phyloP scores from a whole-genome alignment of 2,888 invertebrate genomes.

The Phania funesta region DNA sequence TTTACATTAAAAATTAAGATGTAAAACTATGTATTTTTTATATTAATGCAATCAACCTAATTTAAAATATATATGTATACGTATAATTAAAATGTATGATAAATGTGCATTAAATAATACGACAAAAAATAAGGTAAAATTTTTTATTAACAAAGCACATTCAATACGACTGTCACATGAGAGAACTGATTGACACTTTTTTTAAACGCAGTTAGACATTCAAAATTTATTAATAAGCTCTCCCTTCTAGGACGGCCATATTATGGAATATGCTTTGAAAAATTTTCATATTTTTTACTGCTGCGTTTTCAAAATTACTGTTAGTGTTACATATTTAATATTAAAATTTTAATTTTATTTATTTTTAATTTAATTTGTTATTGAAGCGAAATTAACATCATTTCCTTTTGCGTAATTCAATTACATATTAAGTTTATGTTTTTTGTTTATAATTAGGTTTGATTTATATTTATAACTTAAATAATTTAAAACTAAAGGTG shows the following conservation, averaged over 20 bases:
- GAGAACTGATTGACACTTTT: no score
- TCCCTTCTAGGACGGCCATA: no score
- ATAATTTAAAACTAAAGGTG: constrained; percentile 47
- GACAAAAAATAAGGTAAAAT: not conserved
- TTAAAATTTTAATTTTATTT: constrained; percentile 10
- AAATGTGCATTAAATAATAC: constrained; percentile 13
- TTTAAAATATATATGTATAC: not conserved
- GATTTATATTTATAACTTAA: constrained; percentile 59
- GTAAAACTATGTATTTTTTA: constrained; percentile 40
- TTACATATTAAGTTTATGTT: constrained; percentile 64
- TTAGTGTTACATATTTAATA: constrained; percentile 3
- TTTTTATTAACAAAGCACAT: not conserved
- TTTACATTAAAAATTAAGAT: constrained; percentile 59
- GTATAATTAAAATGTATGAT: constrained; percentile 11
- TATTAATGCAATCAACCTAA: constrained; percentile 34
- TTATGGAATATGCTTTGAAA: no score
- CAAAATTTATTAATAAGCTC: no score
- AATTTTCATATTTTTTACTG: not conserved
- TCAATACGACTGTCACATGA: no score
- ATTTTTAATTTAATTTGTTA: constrained; percentile 17
- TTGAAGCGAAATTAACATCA: constrained; percentile 61
- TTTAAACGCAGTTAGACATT: no score
- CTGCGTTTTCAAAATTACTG: not conserved
- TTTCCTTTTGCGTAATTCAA: constrained; percentile 69
- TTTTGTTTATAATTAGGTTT: constrained; percentile 52